A percentile compares a stretch with the other conserved stretches of the same genome.
Evolutionary conservation across 2,797 vertebrate genomes (phyloP).

Genomic region (Eutrigla gurnardus): DNA sequence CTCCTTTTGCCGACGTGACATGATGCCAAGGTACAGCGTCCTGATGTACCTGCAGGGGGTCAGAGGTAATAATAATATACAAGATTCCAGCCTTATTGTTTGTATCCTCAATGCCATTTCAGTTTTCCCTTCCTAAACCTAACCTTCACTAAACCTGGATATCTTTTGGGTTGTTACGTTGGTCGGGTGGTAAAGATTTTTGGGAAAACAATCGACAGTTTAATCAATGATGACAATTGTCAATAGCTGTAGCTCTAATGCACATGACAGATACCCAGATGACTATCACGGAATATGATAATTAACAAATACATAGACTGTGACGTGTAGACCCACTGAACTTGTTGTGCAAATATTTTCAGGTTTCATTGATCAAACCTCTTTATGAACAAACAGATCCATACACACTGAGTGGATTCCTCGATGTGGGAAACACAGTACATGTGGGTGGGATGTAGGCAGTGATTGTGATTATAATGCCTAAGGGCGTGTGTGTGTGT

Average conservation of each 20-base stretch:
- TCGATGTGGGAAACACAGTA: constrained; percentile 27
- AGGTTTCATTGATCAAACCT: neutral
- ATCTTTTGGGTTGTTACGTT: neutral
- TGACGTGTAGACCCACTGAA: neutral
- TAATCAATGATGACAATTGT: neutral
- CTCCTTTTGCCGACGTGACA: constrained; percentile 95
- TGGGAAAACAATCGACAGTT: neutral
- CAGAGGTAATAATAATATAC: neutral
- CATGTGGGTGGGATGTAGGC: constrained; percentile 50
- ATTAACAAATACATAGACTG: neutral
- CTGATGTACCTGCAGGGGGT: constrained; percentile 91
- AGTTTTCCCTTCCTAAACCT: neutral
- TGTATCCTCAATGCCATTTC: neutral
- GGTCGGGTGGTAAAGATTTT: neutral
- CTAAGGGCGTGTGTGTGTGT: constrained; percentile 20
- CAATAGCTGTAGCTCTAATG: neutral
- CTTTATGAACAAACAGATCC: constrained; percentile 14
- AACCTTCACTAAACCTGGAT: neutral
- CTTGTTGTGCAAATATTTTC: neutral
- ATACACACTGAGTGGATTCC: constrained; percentile 23
- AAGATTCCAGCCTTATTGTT: neutral
- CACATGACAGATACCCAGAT: neutral
- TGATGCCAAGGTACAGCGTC: constrained; percentile 97
- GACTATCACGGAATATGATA: neutral
- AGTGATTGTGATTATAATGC: constrained; percentile 43